Percentiles rank a stretch among this genome's conserved stretches.
These are phyloP conservation scores for Cataglyphis cursor DNA, from an alignment of 2,888 invertebrate genomes.

Conservation along the genomic window DNA sequence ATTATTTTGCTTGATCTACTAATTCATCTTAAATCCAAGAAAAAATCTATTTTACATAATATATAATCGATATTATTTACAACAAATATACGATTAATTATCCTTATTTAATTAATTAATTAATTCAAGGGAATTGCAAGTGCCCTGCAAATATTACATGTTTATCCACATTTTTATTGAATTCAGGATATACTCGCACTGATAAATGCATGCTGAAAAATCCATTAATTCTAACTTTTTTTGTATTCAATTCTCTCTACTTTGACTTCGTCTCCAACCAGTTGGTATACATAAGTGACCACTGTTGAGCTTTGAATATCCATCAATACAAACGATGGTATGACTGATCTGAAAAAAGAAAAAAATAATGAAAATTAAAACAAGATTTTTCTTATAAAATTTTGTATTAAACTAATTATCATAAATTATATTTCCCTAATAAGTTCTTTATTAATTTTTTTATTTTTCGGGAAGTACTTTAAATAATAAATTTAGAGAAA, in stretches of 20 bases:
- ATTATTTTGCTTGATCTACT: neutral
- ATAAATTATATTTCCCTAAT: conserved; percentile 15
- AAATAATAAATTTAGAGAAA: conserved; percentile 8
- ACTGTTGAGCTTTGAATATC: conserved; percentile 99
- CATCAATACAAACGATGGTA: conserved; percentile 99
- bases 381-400: neutral
- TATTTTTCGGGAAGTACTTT: neutral
- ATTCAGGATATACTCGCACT: neutral
- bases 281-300: conserved; percentile 99
- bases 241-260: conserved; percentile 99
- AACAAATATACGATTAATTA: conserved; percentile 68
- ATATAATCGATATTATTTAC: conserved; percentile 68
- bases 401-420: conserved; percentile 13
- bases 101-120: conserved; percentile 53
- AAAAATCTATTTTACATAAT: conserved; percentile 89
- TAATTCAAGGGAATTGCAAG: conserved; percentile 34
- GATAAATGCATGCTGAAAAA: neutral
- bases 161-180: conserved; percentile 1
- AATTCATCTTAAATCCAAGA: conserved; percentile 2
- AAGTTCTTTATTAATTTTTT: neutral
- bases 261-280: conserved; percentile 99
- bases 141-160: conserved; percentile 35
- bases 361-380: neutral
- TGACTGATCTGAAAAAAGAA: conserved; percentile 91
- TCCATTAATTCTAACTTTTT: conserved; percentile 89